Conservation (phyloP, 2,888 invertebrate species). For the Pristionchus mayeri region DNA sequence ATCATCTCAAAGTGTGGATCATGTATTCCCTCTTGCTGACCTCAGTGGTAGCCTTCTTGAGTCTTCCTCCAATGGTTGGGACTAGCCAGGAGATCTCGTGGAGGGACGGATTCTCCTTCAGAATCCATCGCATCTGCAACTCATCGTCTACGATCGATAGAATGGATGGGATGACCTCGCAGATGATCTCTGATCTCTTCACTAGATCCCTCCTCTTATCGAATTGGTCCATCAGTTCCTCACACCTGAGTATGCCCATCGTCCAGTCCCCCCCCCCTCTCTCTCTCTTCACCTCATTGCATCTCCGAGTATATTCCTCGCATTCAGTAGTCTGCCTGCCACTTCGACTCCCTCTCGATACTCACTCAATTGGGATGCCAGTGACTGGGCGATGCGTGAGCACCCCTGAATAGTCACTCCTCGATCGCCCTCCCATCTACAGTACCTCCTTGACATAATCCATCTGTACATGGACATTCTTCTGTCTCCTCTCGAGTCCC, state of each 20-base stretch:
- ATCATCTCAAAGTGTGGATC: too few relatives aligned
- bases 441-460: conserved; percentile 57
- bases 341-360: conserved; percentile 39
- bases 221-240: conserved; percentile 61
- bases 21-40: conserved; percentile 43
- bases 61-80: conserved; percentile 56
- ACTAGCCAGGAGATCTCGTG: conserved; percentile 61
- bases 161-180: conserved; percentile 13
- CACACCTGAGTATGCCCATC: conserved; percentile 55
- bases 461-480: conserved; percentile 66
- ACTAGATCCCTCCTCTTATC: conserved; percentile 64
- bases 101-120: conserved; percentile 59
- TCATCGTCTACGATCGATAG: background rate
- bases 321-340: conserved; percentile 52
- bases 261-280: background rate
- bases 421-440: conserved; percentile 53
- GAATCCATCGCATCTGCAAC: conserved; percentile 57
- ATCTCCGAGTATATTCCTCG: conserved; percentile 59
- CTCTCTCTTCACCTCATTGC: conserved; percentile 50
- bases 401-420: conserved; percentile 35
- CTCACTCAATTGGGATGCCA: conserved; percentile 34
- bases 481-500: conserved; percentile 69
- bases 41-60: conserved; percentile 59
- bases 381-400: conserved; percentile 13
- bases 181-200: conserved; percentile 59